Conservation (phyloP, 2,113 vertebrate species). For the Cyphomyrus plagiostoma region DNA sequence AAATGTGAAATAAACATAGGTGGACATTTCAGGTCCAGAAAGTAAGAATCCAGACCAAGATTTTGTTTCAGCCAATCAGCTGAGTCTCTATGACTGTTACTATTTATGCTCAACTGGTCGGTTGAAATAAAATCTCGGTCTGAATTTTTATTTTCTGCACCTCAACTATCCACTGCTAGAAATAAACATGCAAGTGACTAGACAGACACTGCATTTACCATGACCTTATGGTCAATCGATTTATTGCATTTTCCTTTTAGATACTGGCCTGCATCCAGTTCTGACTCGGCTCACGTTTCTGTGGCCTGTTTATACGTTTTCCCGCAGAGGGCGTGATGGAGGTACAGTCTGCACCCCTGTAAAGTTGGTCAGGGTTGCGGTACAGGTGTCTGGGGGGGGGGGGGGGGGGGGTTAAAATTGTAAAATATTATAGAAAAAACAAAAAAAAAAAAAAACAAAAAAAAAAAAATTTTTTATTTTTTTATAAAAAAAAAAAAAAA, state of each 20-base stretch:
- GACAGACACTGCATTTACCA: neutral
- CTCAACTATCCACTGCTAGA: neutral
- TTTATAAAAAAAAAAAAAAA: too few species aligned
- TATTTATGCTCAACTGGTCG: too few species aligned
- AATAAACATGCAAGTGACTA: neutral
- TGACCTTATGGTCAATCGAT: neutral
- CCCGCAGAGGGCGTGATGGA: neutral
- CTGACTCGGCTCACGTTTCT: neutral
- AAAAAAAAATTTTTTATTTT: too few species aligned
- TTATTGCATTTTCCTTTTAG: neutral
- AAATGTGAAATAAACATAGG: neutral
- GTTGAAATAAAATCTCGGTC: neutral
- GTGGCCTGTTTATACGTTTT: neutral
- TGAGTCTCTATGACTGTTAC: neutral
- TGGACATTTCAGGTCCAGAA: neutral
- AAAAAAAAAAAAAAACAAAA: too few species aligned
- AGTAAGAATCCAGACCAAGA: neutral
- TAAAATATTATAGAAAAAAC: too few species aligned
- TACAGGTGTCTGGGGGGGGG: neutral
- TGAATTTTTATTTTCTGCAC: neutral
- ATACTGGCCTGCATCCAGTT: neutral
- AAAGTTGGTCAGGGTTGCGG: neutral
- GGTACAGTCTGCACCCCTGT: neutral
- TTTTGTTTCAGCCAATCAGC: neutral
- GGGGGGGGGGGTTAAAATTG: neutral